Evolutionary conservation across 2,113 vertebrate species (phyloP).

Genomic region (Alligator mississippiensis): DNA sequence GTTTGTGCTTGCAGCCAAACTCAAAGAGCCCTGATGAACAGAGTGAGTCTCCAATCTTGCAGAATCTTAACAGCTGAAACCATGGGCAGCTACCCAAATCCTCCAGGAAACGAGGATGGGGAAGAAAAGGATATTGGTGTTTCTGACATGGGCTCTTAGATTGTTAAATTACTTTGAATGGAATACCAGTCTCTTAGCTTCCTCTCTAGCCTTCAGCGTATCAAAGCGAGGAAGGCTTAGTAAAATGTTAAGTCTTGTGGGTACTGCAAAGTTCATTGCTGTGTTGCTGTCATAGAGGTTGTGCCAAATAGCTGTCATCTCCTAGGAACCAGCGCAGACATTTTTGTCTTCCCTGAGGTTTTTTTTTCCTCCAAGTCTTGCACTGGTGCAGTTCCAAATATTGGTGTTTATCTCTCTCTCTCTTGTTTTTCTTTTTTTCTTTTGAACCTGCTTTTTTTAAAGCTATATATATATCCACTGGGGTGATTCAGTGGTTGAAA

Average conservation of each 20-base stretch:
- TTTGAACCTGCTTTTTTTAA: background rate
- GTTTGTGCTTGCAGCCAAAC: background rate
- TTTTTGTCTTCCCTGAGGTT: background rate
- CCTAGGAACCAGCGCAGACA: no score
- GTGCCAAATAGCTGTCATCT: no score
- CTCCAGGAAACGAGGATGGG: background rate
- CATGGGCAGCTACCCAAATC: background rate
- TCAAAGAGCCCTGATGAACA: background rate
- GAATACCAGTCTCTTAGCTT: background rate
- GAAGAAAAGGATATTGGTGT: background rate
- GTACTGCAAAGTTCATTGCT: background rate
- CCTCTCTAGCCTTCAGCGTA: background rate
- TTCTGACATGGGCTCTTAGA: background rate
- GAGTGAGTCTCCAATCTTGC: background rate
- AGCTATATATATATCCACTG: no score
- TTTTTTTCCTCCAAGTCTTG: background rate
- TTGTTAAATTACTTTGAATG: background rate
- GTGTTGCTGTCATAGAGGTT: background rate
- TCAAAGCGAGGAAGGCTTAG: background rate
- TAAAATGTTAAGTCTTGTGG: background rate
- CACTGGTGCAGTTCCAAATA: background rate
- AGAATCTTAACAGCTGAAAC: background rate
- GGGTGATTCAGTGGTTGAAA: background rate
- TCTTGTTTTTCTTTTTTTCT: no score
- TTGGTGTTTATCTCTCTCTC: background rate